Evolutionary conservation across 2,888 invertebrate genomes (phyloP), one percentile per base, ranked within the genome.

Genomic region (Mythimna impura): DNA sequence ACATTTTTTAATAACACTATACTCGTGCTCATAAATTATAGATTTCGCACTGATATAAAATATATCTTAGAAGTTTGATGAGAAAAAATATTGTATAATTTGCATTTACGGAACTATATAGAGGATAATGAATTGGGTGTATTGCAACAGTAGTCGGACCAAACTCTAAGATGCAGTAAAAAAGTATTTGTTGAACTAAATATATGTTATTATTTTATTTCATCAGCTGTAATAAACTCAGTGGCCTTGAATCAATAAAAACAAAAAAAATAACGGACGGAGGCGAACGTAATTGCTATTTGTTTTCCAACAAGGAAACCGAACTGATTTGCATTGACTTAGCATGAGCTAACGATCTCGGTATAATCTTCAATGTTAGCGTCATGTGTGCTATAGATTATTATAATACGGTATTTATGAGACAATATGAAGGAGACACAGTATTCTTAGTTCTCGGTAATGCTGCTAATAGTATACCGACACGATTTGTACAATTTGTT

Each of bases 261-360:
- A 81, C 68, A 68, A 73, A 71, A 84, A 78, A 84, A 82, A 74
- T 78, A 71, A 81, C 36, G 36, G 30, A 66, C 67, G 67, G 14
- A 70, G 84, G 77, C 81, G 80, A 77, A 10, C 25, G 66, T 85
- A 71, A 76, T 76, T 76, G 71, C 69, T 63, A 76, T 76, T 83
- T 72, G 81, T 83, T 78, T 73, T 73, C 67, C 63, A 72, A 85
- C 76, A 76, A 83, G 85, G 85, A 85, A 86, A 79, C 75, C 52
- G 43, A 61, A 58, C 73, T 66, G 66, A 73, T 86, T 81, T 81
- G 78, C 83, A 85, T 84, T 72, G 66, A 71, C 60, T 77, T 50
- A 68, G 77, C 77, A 70, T 84, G 62, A 71, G 57, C 50, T 75
- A 78, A 80, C 68, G 72, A 83, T 63, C 61, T 76, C 20, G 22